Evolutionary conservation across 2,797 vertebrate species (phyloP), one percentile per base, ranked within the genome.

Genomic region (Arrhamphus sclerolepis): DNA sequence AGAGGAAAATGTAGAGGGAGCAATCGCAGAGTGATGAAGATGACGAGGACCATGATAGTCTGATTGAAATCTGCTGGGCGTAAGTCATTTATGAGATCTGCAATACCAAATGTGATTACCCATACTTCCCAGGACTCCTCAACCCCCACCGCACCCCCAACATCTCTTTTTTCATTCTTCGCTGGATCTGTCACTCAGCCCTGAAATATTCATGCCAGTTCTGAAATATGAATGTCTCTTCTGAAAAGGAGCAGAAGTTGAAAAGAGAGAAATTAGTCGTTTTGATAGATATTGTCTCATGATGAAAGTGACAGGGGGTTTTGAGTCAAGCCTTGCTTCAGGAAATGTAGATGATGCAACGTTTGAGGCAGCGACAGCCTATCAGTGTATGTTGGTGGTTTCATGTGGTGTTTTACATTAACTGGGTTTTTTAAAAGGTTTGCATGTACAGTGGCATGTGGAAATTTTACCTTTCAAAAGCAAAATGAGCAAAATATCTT

Each of bases 211-310:
- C 81, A 89, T 90, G 82, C 43, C 2, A 0, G 58, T 66, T 83
- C 87, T 90, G 84, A 90, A 91, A 91, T 88, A 91, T 91, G 83
- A 83, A 91, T 91, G 86, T 78, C 72, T 87, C 84, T 78, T 82
- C 87, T 51, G 48, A 84, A 26, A 89, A 88, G 78, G 71, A 87
- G 85, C 74, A 82, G 79, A 82, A 85, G 81, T 86, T 85, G 81
- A 87, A 81, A 87, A 75, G 74, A 75, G 79, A 81, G 73, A 87
- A 89, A 82, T 88, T 85, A 80, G 84, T 80, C 56, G 55, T 86
- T 83, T 80, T 59, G 75, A 80, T 83, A 80, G 86, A 88, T 84
- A 75, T 67, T 77, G 72, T 80, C 75, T 82, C 67, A 79, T 79
- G 80, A 83, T 85, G 79, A 88, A 87, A 86, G 80, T 82, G 83